Base-by-base conservation (phyloP, 2,113 vertebrate genomes). In the Naja naja region DNA sequence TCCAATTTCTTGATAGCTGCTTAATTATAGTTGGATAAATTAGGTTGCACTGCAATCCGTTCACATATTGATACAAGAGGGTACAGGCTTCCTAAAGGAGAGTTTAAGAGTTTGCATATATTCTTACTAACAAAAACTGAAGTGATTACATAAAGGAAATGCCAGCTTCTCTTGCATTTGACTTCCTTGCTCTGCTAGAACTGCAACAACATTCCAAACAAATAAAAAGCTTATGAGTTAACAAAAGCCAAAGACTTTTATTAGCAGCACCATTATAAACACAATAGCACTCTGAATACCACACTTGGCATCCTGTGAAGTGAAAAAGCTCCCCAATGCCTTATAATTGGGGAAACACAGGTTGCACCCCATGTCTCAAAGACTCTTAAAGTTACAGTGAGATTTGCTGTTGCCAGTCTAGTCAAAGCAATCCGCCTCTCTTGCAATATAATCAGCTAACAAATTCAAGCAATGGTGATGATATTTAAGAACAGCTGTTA, bases 181-280 rank as follows among this genome's bases (percentile, higher is more conserved):
- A 55, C 74, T 90, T 58, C 74, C 55, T 87, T 64, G 55, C 55
- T 93, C 88, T 90, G 92, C 89, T 81, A 93, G 47, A 56, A 53
- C 22, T 53, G 56, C 47, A 93, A 89, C 69, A 93, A 93, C 88
- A 60, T 87, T 87, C 89, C n/a, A 93, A 93, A 93, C 92, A 86
- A 87, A 93, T 93, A 93, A 90, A 93, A 93, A 93, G 81, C 81
- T 93, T 93, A 90, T 12, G 89, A 93, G 55, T 93, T 93, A 93
- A 90, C 92, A 93, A 89, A 93, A 90, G 88, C 92, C 89, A 87
- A 93, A 90, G 25, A 90, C 27, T 93, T 93, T 93, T 93, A 93
- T 93, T 93, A 93, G 89, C 90, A 56, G 55, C 45, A 90, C 45
- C 20, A 85, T 54, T 87, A 93, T 90, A 90, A 90, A 90, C 92